Conservation (phyloP, 2,888 invertebrate species). For the Drosophila birchii region DNA sequence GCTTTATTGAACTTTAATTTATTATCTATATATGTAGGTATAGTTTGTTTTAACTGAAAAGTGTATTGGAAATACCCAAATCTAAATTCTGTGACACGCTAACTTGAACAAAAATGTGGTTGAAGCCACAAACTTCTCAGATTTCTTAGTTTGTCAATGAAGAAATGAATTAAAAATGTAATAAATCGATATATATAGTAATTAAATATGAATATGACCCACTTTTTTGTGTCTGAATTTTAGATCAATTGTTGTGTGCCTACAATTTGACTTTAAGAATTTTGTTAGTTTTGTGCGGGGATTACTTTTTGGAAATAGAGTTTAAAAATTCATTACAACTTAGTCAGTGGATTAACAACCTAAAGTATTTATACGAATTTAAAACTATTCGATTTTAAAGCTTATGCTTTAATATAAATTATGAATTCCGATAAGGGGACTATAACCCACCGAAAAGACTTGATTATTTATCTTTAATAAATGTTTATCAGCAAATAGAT, state of each 20-base stretch:
- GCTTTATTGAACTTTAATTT: neutral
- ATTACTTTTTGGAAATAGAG: neutral
- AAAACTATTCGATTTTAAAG: neutral
- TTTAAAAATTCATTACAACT: neutral
- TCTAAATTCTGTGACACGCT: neutral
- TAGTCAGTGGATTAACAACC: neutral
- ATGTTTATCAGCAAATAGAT: conserved; percentile 2
- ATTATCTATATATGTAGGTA: neutral
- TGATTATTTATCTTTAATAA: neutral
- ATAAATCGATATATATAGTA: neutral
- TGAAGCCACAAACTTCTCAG: neutral
- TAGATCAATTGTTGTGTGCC: neutral
- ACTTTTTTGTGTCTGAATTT: neutral
- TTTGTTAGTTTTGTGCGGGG: neutral
- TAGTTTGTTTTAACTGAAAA: neutral
- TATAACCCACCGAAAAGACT: neutral
- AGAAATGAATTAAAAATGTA: neutral
- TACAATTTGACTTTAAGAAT: neutral
- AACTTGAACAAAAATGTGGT: neutral
- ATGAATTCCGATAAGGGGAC: neutral
- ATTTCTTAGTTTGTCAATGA: neutral
- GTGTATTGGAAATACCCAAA: neutral
- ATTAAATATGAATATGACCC: conserved; percentile 1
- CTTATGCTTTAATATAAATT: neutral
- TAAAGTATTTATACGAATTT: neutral